Evolutionary conservation across 2,888 invertebrate genomes (phyloP), one percentile per base, ranked within the genome.

Genomic region (Poecilus cupreus): DNA sequence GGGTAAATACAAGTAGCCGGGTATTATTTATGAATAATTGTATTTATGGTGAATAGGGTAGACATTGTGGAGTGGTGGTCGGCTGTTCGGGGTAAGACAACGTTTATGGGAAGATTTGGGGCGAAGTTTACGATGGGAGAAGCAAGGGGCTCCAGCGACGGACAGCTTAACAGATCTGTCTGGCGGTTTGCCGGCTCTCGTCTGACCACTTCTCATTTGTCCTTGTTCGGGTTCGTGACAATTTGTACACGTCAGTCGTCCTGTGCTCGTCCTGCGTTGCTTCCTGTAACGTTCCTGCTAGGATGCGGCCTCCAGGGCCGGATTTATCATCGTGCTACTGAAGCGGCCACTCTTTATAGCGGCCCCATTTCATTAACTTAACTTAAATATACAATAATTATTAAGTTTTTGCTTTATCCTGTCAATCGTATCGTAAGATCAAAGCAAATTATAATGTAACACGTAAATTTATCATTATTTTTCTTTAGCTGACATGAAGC

Each of bases 131-230:
- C 32, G 70, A 60, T 49, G 54, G 57, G 37, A 39, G 37, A 32
- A 37, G 51, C 16, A 13, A 51, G 18, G 16, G 18, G 51, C 18
- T 51, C 32, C 16, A n/a, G 26, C 18, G 32, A 37, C 37, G 64
- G 80, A 80, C 72, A 72, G 80, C 80, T 80, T 80, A 80, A 80
- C 80, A 72, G 70, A 80, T 80, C 80, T 80, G 80, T 51, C 80
- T 60, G 57, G 80, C 54, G 80, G 54, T 72, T 26, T 24, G 77
- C 60, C 39, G 60, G 77, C 64, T 51, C 57, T 54, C 80, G 51
- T 72, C 72, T 80, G 80, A 80, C 80, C 80, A 72, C 80, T 80
- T 43, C 80, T 80, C 80, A 80, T 80, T 80, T 80, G 80, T 80
- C 80, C 80, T 54, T 80, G 80, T 80, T 80, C 80, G 80, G 72